phyloP scores from a whole-genome alignment of 2,888 invertebrate species.

The Drosophila pseudotakahashii region DNA sequence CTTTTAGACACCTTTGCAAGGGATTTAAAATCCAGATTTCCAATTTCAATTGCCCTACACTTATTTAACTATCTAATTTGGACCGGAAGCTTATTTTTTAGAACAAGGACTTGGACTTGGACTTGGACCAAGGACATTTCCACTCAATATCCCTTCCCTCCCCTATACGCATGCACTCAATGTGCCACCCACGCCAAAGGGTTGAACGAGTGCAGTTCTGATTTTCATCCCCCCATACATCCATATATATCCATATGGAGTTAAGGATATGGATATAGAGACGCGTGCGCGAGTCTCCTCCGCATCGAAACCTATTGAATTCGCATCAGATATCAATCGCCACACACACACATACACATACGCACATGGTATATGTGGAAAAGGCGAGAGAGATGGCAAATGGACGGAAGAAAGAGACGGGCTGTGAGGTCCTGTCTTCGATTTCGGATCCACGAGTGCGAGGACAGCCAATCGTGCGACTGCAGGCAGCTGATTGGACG shows the following conservation, averaged over 20 bases:
- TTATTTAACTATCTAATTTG: no score
- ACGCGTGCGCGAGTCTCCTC: slow-evolving; percentile 63
- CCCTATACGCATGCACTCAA: slow-evolving; percentile 7
- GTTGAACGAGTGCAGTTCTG: slow-evolving; percentile 53
- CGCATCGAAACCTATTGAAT: slow-evolving; percentile 76
- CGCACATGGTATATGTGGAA: slow-evolving; percentile 3
- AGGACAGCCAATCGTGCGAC: slow-evolving; percentile 73
- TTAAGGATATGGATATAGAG: slow-evolving; percentile 36
- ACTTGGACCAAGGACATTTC: neutral
- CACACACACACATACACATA: slow-evolving; percentile 3
- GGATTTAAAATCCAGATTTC: no score
- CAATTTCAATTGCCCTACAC: no score
- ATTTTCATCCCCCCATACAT: slow-evolving; percentile 54
- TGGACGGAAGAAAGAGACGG: slow-evolving; percentile 21
- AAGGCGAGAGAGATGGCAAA: slow-evolving; percentile 1
- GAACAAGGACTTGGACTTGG: neutral
- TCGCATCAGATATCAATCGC: slow-evolving; percentile 82
- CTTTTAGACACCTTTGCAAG: no score
- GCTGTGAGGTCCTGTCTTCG: slow-evolving; percentile 61
- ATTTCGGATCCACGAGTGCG: slow-evolving; percentile 76
- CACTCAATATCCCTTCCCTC: slow-evolving; percentile 6
- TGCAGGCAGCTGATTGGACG: slow-evolving; percentile 81
- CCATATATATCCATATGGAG: neutral
- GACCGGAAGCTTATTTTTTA: no score
- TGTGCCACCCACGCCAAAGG: slow-evolving; percentile 45